Conservation (phyloP, 2,888 invertebrate species). For the Oasisia sp. region DNA sequence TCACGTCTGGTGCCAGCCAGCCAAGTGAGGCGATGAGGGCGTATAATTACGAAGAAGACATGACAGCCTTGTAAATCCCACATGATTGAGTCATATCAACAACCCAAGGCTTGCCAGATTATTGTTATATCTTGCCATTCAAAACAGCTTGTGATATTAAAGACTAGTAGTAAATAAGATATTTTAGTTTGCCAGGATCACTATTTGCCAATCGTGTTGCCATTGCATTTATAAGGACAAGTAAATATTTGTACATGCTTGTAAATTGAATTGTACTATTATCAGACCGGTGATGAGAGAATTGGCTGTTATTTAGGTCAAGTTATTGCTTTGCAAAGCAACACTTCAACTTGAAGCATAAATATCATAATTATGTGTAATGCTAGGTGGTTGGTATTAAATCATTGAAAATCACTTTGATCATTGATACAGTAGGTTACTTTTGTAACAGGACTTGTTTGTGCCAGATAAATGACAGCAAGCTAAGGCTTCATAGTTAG, state of each 20-base stretch:
- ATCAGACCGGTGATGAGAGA: background rate
- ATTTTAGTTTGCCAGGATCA: background rate
- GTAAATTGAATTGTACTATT: background rate
- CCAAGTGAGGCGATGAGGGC: background rate
- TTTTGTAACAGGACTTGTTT: background rate
- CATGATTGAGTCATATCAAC: background rate
- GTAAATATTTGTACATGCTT: constrained; percentile 10
- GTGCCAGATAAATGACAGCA: background rate
- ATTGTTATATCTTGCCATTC: background rate
- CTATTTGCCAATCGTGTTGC: background rate
- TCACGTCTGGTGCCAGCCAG: background rate
- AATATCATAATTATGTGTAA: background rate
- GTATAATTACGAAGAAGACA: background rate
- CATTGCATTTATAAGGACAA: constrained; percentile 8
- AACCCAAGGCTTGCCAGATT: background rate
- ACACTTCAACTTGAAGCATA: no score
- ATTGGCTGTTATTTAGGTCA: background rate
- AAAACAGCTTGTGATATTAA: background rate
- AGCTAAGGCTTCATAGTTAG: background rate
- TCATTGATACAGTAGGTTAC: background rate
- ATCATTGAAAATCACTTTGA: background rate
- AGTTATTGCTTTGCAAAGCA: background rate
- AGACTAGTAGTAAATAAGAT: background rate
- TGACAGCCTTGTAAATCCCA: background rate
- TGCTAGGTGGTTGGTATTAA: background rate